These are phyloP conservation scores for Chloebia gouldiae DNA, from an alignment of 2,113 vertebrate species.

Conservation along the genomic window DNA sequence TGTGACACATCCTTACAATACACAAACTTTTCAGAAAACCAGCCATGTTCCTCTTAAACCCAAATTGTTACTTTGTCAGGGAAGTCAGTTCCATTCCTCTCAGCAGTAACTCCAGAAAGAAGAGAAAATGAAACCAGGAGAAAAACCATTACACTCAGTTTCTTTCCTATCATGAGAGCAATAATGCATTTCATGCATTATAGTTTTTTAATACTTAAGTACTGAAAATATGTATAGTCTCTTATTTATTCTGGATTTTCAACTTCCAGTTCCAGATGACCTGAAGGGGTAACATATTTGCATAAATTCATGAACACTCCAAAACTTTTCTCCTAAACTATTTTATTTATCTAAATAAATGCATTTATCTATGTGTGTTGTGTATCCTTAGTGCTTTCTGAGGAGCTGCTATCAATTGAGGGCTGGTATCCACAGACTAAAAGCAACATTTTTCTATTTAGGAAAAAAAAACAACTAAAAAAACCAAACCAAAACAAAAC, in stretches of 20 bases:
- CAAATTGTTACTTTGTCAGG: background rate
- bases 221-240: background rate
- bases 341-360: background rate
- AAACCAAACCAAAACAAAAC: background rate
- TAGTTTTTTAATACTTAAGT: background rate
- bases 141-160: background rate
- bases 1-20: background rate
- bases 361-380: background rate
- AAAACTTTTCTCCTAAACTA: background rate
- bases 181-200: background rate
- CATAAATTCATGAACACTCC: background rate
- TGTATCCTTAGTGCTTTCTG: background rate
- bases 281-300: background rate
- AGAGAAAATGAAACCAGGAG: background rate
- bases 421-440: background rate
- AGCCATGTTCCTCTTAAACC: background rate
- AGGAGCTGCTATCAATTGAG: background rate
- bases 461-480: background rate
- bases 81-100: background rate
- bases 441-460: background rate
- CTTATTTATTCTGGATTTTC: background rate
- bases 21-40: background rate
- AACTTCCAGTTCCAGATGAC: background rate
- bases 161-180: background rate
- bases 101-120: background rate